Conservation (phyloP, 2,888 invertebrate species). For the Volucella inflata region DNA sequence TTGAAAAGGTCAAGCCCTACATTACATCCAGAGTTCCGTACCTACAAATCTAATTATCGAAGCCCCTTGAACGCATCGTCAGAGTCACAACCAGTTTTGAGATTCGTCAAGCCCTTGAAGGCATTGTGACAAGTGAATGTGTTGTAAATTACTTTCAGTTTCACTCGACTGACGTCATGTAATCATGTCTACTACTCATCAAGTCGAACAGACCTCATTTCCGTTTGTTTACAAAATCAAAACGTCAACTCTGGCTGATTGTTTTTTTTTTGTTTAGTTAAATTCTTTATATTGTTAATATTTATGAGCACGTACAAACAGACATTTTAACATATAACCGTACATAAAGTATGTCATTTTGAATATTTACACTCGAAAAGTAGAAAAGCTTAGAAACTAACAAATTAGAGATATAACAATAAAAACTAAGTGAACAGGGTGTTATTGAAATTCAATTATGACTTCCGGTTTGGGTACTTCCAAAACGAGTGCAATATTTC, state of each 20-base stretch:
- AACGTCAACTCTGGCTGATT: not conserved
- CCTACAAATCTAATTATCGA: no score
- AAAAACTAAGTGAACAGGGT: not conserved
- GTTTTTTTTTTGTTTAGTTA: not conserved
- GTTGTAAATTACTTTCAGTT: slow-evolving; percentile 20
- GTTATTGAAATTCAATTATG: slow-evolving; percentile 29
- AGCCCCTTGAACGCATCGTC: no score
- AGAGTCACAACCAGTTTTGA: not conserved
- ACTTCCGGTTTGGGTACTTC: slow-evolving; percentile 1
- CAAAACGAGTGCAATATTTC: not conserved
- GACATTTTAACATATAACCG: no score
- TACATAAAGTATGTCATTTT: no score
- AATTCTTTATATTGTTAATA: not conserved
- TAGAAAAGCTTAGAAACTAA: slow-evolving; percentile 9
- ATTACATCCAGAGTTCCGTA: no score
- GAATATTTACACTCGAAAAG: slow-evolving; percentile 38
- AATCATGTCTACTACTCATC: not conserved
- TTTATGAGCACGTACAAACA: not conserved
- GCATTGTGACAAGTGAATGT: slow-evolving; percentile 26
- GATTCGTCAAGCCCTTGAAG: slow-evolving; percentile 6
- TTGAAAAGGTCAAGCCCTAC: no score
- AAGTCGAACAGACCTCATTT: not conserved
- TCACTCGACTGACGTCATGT: not conserved
- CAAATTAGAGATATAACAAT: slow-evolving; percentile 22
- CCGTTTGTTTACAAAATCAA: not conserved